Evolutionary conservation across 2,888 invertebrate genomes (phyloP), one percentile per base, ranked within the genome.

Genomic region (Patella caerulea): DNA sequence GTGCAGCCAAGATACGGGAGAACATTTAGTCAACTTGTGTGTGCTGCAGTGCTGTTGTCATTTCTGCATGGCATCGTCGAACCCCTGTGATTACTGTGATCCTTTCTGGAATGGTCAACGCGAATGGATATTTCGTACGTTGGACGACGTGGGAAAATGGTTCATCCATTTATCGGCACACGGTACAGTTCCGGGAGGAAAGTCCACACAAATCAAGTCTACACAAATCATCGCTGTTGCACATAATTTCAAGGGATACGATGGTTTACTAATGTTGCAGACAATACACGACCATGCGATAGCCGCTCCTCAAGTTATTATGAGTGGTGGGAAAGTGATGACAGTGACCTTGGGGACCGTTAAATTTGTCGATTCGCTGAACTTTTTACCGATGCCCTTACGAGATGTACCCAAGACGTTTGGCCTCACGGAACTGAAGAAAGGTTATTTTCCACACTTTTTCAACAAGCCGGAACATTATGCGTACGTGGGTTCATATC

Each of bases 391-490:
- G 15, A 59, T 59, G 59, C 59, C 59, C 7, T 7, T 59, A n/a
- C 59, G 59, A 19, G 19, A 59, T 19, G 19, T 59, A 19, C 59
- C 59, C n/a, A 19, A 17, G 19, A 59, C 59, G 19, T 59, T 59
- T 59, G 59, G 59, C 17, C 59, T 59, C 59, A 59, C 59, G 59
- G 59, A 59, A 59, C 17, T 59, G 59, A 59, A 59, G 59, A 59
- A 59, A 19, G 59, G 59, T 59, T 59, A 59, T 59, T 59, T 59
- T 59, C 59, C 59, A 19, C 59, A 59, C 19, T 59, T 59, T 59
- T 59, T 59, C 59, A 59, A 59, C 19, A 59, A 12, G 14, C 59
- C 59, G 0, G 59, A 59, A 59, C 17, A 59, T 19, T 7, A 7
- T 2, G 7, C 7, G 4, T 59, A 15, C 17, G n/a, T 59, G 7